Base-by-base conservation (phyloP, 2,888 invertebrate genomes). In the Cabera pusaria region DNA sequence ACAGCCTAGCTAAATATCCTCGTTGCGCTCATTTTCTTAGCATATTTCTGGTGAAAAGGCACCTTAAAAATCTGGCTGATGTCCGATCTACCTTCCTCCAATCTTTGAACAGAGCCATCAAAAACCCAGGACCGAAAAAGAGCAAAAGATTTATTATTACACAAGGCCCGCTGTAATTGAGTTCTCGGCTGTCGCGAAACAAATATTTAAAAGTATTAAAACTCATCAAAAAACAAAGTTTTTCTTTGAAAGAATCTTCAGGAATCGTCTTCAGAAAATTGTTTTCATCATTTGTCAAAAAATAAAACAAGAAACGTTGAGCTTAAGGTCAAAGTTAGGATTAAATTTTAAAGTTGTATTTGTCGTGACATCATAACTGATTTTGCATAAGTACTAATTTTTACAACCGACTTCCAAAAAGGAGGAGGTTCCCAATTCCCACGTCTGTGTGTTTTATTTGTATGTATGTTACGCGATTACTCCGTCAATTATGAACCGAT, bases 241-340 rank as follows among this genome's bases (percentile, higher is more conserved):
- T 28, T 11, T 4, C 28, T 28, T 28, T 20, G 12, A 17, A 28
- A 28, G 1, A 20, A 11, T 5, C 11, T 19, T 28, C 7, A n/a
- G 20, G 11, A 20, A 5, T 20, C 12, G 14, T 14, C 2, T 1
- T 5, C 1, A 6, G 4, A 11, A 29, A 31, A 16, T 31, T 31
- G 14, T 31, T 21, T 9, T 16, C 6, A 6, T 31, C 12, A 21
- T 31, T 31, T 31, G 29, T 31, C 29, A 16, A 31, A 31, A 28
- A 16, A 17, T 16, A 28, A 6, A n/a, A 14, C 8, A 21, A n/a
- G 19, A 5, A 19, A 19, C 5, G 6, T 19, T 2, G 6, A 19
- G 19, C 6, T 19, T n/a, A 16, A 22, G n/a, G 12, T 20, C 17
- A 9, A 2, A 26, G 14, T 31, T 16, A 14, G 12, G n/a, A 6